A percentile compares a stretch with the other conserved stretches of the same genome.
Conservation (phyloP, 2,113 vertebrate species). For the Pomatorhinus ruficollis region DNA sequence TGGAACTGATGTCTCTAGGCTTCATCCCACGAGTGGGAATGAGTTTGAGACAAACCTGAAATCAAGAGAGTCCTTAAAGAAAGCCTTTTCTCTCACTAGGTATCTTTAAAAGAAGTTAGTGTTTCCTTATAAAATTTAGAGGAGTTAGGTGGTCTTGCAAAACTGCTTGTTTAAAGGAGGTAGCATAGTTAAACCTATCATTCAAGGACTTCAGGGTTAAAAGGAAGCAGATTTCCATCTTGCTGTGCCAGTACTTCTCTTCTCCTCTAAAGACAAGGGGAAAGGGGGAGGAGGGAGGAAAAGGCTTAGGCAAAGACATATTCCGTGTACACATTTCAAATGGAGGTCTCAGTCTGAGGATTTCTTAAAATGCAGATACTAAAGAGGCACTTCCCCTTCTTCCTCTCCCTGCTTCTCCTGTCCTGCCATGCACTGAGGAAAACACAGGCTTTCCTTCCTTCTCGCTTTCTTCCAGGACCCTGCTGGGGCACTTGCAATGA, state of each 20-base stretch:
- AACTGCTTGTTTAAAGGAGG: neutral
- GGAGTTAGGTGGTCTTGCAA: neutral
- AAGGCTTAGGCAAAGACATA: neutral
- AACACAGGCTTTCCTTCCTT: neutral
- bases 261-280: neutral
- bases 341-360: neutral
- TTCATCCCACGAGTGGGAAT: neutral
- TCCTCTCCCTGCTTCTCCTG: neutral
- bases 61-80: neutral
- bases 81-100: neutral
- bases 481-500: neutral
- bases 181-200: neutral
- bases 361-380: neutral
- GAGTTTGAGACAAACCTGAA: neutral
- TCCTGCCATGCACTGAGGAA: neutral
- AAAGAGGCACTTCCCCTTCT: neutral
- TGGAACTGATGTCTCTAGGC: neutral
- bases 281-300: neutral
- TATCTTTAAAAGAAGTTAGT: neutral
- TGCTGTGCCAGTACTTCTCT: neutral
- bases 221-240: conserved; percentile 3
- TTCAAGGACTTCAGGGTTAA: neutral
- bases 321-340: neutral
- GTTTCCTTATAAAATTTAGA: neutral
- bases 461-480: neutral